A percentile compares a stretch with the other conserved stretches of the same genome.
phyloP scores from a whole-genome alignment of 2,888 invertebrate species.

The Nomada fucata region DNA sequence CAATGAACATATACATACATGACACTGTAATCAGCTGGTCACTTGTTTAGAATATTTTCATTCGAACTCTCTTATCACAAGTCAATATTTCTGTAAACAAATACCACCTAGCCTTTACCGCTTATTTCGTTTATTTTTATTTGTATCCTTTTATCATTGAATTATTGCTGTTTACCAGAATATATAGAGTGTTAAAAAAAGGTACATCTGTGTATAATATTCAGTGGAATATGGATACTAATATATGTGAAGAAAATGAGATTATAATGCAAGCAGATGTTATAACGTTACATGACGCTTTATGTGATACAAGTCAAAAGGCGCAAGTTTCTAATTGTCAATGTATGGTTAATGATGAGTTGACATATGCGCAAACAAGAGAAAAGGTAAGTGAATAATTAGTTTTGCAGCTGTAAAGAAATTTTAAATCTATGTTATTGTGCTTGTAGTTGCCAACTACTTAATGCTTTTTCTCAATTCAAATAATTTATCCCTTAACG shows the following conservation, averaged over 20 bases:
- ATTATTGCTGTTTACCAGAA: slow-evolving; percentile 43
- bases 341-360: slow-evolving; percentile 29
- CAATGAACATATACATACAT: background rate
- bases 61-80: background rate
- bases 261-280: slow-evolving; percentile 82
- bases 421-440: background rate
- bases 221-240: slow-evolving; percentile 64
- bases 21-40: slow-evolving; percentile 44
- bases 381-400: slow-evolving; percentile 44
- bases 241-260: slow-evolving; percentile 53
- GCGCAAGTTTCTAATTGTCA: slow-evolving; percentile 29
- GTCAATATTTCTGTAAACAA: slow-evolving; percentile 1
- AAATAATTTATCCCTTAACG: background rate
- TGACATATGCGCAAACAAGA: slow-evolving; percentile 10
- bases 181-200: slow-evolving; percentile 31
- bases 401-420: background rate
- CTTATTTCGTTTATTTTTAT: slow-evolving; percentile 24
- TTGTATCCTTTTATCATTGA: slow-evolving; percentile 33
- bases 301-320: slow-evolving; percentile 23
- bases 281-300: slow-evolving; percentile 7
- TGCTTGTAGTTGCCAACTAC: background rate
- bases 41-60: slow-evolving; percentile 34
- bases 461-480: background rate
- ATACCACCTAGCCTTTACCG: background rate
- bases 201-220: slow-evolving; percentile 16